Conservation (phyloP, 2,113 vertebrate genomes). For the Gymnogyps californianus region DNA sequence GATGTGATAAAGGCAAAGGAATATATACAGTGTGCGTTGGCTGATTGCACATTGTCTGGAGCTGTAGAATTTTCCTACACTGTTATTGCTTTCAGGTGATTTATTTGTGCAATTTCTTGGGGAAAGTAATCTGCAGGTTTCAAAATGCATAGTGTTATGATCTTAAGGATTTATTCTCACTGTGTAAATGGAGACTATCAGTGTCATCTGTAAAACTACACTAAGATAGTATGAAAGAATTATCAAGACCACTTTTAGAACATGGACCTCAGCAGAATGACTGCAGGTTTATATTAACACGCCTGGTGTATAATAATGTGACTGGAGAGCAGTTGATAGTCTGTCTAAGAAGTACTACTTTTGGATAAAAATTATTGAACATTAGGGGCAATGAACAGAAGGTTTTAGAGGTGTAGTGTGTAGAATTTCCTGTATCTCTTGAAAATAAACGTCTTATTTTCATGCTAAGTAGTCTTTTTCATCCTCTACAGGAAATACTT, state of each 20-base stretch:
- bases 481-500: not conserved
- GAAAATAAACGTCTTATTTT: slow-evolving; percentile 13
- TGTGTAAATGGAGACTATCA: not conserved
- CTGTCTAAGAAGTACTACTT: not conserved
- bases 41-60: slow-evolving; percentile 51
- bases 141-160: not conserved
- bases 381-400: not conserved
- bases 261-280: not conserved
- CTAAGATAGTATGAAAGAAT: not conserved
- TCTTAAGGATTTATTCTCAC: slow-evolving; percentile 27
- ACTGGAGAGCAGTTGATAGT: not conserved
- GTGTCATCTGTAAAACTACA: not conserved
- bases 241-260: slow-evolving; percentile 1
- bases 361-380: slow-evolving; percentile 15
- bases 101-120: slow-evolving; percentile 54
- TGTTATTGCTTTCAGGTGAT: slow-evolving; percentile 46
- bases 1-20: not conserved
- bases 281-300: not conserved
- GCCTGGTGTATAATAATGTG: not conserved
- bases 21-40: not conserved
- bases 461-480: not conserved
- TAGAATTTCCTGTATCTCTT: slow-evolving; percentile 4
- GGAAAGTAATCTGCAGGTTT: slow-evolving; percentile 16
- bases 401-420: not conserved
- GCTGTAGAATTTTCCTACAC: not conserved